A percentile compares a stretch with the other conserved stretches of the same genome.
phyloP scores from a whole-genome alignment of 2,797 vertebrate species.

The Rousettus madagascariensis region DNA sequence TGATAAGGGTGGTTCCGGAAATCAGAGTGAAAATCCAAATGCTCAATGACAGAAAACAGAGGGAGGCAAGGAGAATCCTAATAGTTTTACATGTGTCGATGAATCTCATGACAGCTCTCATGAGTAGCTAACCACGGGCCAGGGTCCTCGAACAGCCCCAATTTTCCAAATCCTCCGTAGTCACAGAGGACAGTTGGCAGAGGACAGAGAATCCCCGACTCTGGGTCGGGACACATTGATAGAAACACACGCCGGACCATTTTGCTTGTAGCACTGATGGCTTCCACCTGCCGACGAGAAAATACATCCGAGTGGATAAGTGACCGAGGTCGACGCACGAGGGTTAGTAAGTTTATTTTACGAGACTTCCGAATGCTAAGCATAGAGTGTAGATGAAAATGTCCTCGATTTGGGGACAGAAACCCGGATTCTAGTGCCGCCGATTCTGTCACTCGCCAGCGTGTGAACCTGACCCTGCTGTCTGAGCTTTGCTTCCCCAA shows the following conservation, averaged over 20 bases:
- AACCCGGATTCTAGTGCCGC: not conserved
- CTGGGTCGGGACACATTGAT: not conserved
- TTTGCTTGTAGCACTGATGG: not conserved
- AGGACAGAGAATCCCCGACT: not conserved
- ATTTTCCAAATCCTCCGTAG: not conserved
- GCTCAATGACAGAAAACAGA: not conserved
- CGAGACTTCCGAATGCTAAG: not conserved
- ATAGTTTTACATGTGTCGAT: not conserved
- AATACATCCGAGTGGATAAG: not conserved
- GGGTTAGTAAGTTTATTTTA: not conserved
- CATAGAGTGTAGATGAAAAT: not conserved
- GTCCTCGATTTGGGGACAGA: not conserved
- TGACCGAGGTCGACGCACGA: not conserved
- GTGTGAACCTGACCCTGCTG: not conserved
- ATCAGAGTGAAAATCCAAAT: not conserved
- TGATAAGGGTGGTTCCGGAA: not conserved
- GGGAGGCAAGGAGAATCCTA: not conserved
- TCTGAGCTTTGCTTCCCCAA: not conserved
- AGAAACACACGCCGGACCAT: not conserved
- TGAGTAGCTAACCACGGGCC: not conserved
- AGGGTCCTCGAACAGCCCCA: not conserved
- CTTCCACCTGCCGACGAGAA: not conserved
- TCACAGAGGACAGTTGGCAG: not conserved
- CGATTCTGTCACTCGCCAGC: not conserved
- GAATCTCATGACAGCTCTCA: not conserved